Conservation (phyloP, 2,797 vertebrate genomes). For the Sorex maritimensis region DNA sequence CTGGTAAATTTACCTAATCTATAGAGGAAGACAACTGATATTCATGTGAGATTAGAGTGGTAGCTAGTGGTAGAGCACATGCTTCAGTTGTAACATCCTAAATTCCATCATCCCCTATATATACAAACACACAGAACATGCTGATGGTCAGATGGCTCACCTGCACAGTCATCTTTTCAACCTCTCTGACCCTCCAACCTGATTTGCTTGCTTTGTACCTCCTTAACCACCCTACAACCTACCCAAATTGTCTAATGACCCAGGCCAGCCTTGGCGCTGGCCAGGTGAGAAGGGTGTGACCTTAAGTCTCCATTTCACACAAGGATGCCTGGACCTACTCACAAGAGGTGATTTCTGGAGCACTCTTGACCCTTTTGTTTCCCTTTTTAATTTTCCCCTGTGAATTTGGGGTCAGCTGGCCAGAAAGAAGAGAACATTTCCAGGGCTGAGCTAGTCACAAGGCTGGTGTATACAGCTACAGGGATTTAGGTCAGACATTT, state of each 20-base stretch:
- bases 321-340: background rate
- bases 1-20: background rate
- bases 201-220: background rate
- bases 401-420: no score
- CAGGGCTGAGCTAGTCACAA: no score
- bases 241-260: background rate
- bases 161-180: background rate
- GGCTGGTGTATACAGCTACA: no score
- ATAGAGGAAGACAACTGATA: constrained; percentile 46
- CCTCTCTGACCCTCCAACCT: background rate
- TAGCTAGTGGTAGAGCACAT: background rate
- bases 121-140: no score
- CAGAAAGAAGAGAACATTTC: no score
- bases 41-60: background rate
- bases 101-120: no score
- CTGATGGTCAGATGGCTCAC: no score
- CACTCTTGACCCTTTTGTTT: no score
- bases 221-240: background rate
- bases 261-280: background rate
- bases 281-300: background rate
- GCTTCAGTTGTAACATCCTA: background rate
- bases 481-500: background rate
- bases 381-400: no score
- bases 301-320: background rate
- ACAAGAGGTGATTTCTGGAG: no score